Base-by-base conservation (phyloP, 2,113 vertebrate species). In the Bos javanicus region DNA sequence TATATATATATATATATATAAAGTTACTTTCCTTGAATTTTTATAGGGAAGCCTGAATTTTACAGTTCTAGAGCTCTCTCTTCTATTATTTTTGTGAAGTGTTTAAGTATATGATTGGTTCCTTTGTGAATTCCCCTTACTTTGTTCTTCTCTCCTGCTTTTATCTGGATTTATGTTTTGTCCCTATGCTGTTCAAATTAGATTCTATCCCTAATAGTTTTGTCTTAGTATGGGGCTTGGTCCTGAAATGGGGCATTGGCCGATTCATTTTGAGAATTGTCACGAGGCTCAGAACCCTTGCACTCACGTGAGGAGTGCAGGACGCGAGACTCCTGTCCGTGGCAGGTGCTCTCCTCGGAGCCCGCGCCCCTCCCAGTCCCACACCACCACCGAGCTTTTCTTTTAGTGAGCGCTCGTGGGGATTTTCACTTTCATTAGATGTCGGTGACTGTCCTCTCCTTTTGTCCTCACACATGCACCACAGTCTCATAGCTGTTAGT, bases 31-130 rank as follows among this genome's bases (percentile, higher is more conserved):
- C 39, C 86, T 78, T 59, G 59, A 81, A 56, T 92, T 71, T 95
- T 50, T 5, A 94, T 84, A 94, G 86, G 91, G 71, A 91, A 57
- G 71, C 60, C 78, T 87, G 62, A 19, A 36, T 83, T 95, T 52
- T 28, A 25, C 9, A 57, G 93, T 76, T 90, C 91, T 46, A 28
- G 84, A 83, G 96, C 87, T 83, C 93, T 94, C 96, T 95, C 97
- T 95, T n/a, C 83, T 94, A 96, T 90, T 84, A 36, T 14, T 83
- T 96, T 81, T 87, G 71, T 87, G 88, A 86, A 93, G n/a, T 86
- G 87, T 81, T 71, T 52, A 76, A 76, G 36, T 21, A n/a, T 1
- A 26, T 23, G 80, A 7, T 48, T 85, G 87, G 43, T 78, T 56
- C 23, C n/a, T 33, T 64, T 60, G 76, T n/a, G 48, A n/a, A 71